phyloP scores from a whole-genome alignment of 2,888 invertebrate species.

The Trachelus iudaicus region DNA sequence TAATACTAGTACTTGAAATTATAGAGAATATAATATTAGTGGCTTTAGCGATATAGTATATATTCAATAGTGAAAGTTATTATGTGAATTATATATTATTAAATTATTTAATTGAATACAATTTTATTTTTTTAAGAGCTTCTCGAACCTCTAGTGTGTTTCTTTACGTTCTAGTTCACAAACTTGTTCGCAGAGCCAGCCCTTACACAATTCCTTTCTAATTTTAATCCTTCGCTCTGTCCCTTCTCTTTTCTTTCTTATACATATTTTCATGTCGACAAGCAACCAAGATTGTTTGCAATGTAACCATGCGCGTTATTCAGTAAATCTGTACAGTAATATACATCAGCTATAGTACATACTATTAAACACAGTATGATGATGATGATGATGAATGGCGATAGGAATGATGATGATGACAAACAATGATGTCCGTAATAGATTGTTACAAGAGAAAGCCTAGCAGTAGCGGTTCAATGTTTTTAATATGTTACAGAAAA shows the following conservation, averaged over 20 bases:
- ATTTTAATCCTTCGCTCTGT: background rate
- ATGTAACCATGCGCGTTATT: background rate
- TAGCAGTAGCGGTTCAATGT: conserved; percentile 15
- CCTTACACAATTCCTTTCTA: background rate
- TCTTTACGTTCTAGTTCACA: conserved; percentile 6
- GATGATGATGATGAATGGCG: background rate
- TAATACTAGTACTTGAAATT: conserved; percentile 19
- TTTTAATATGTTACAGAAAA: conserved; percentile 21
- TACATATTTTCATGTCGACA: background rate
- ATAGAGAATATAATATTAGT: conserved; percentile 25
- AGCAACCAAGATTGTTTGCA: background rate
- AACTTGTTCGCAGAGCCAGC: background rate
- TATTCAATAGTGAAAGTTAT: conserved; percentile 23
- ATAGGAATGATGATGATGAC: background rate
- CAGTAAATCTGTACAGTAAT: background rate
- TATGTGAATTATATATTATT: conserved; percentile 33
- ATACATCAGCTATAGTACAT: conserved; percentile 18
- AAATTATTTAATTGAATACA: conserved; percentile 44
- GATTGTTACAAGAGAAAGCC: conserved; percentile 14
- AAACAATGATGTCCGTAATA: conserved; percentile 17
- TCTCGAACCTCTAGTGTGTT: conserved; percentile 22
- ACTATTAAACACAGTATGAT: conserved; percentile 5
- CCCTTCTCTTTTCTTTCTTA: background rate
- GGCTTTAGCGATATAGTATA: conserved; percentile 19
- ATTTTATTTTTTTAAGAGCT: conserved; percentile 51